Evolutionary conservation across 2,113 vertebrate genomes (phyloP).

Genomic region (Carlito syrichta): DNA sequence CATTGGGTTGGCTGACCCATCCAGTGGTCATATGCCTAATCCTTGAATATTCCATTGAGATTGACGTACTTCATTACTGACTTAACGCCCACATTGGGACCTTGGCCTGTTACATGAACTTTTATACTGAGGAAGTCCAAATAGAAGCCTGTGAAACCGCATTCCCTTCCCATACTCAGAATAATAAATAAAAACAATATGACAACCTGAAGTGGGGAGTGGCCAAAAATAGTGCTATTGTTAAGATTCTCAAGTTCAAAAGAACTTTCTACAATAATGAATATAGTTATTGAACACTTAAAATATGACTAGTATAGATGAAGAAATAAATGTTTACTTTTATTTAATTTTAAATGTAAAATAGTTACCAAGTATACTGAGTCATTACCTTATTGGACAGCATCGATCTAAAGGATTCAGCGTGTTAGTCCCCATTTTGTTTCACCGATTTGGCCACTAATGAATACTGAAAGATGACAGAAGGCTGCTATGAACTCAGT

Average conservation of each 20-base stretch:
- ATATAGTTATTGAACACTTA: background rate
- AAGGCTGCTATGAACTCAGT: background rate
- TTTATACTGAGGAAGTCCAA: background rate
- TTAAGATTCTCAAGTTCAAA: background rate
- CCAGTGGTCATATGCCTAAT: background rate
- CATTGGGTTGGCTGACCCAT: background rate
- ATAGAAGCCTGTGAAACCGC: background rate
- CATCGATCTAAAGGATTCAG: background rate
- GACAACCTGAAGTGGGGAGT: background rate
- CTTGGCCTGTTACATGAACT: background rate
- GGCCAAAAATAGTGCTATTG: background rate
- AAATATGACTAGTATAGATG: background rate
- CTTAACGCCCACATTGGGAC: background rate
- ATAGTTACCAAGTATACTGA: background rate
- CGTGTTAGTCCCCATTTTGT: background rate
- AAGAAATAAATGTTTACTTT: background rate
- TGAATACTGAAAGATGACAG: background rate
- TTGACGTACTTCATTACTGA: background rate
- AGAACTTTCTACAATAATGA: background rate
- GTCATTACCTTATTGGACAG: background rate
- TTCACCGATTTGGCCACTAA: background rate
- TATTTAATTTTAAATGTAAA: background rate
- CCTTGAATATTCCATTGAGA: background rate
- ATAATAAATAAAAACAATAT: background rate
- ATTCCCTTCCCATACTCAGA: background rate